Evolutionary conservation across 2,797 vertebrate genomes (phyloP).

Genomic region (Taeniopygia guttata): DNA sequence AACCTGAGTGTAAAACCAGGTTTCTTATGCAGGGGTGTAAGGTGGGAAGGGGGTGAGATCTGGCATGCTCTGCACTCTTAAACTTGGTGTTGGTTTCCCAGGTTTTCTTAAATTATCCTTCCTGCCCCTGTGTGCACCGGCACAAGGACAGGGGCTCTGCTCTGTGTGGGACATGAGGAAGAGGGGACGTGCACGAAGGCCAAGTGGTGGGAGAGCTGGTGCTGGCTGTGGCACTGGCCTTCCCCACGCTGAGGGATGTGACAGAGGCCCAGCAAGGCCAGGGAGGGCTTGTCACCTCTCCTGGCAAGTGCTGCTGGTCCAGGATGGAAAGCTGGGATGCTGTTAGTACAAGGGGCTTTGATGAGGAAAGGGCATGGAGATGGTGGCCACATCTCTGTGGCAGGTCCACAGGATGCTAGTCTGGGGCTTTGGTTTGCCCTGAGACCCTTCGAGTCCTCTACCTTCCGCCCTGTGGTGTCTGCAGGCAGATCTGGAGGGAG

Average conservation of each 20-base stretch:
- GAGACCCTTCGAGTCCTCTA: accelerated
- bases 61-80: not conserved
- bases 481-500: not conserved
- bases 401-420: not conserved
- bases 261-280: accelerated
- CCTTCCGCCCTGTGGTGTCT: not conserved
- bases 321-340: not conserved
- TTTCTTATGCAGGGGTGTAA: not conserved
- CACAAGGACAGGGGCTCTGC: accelerated
- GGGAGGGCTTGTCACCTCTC: not conserved
- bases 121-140: accelerated
- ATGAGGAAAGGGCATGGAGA: not conserved
- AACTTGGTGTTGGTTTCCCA: not conserved
- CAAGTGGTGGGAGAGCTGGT: not conserved
- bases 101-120: not conserved
- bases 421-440: not conserved
- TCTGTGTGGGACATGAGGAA: not conserved
- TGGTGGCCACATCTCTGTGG: not conserved
- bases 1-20: not conserved
- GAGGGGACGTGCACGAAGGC: accelerated
- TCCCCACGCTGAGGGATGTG: accelerated
- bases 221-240: not conserved
- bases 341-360: not conserved
- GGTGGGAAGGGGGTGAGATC: not conserved
- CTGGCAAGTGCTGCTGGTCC: not conserved